A percentile compares a stretch with the other conserved stretches of the same genome.
Evolutionary conservation across 2,113 vertebrate genomes (phyloP).

Genomic region (Ailuropoda melanoleuca): DNA sequence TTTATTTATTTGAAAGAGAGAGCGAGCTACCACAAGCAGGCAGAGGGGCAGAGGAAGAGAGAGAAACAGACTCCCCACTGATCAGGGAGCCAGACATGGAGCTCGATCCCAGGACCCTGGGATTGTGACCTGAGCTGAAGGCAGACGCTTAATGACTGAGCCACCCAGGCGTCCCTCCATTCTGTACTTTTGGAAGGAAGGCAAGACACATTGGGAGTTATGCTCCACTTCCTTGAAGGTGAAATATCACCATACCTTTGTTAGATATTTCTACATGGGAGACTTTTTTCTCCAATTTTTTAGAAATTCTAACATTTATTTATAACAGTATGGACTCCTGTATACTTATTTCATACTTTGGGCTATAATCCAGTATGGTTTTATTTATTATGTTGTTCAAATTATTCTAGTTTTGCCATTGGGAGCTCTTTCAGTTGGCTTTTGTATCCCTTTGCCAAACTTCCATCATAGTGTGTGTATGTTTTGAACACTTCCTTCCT

Average conservation of each 20-base stretch:
- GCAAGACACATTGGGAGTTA: not conserved
- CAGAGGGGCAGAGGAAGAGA: not conserved
- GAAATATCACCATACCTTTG: not conserved
- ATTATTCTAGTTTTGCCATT: not conserved
- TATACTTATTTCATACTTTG: not conserved
- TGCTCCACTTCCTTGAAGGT: not conserved
- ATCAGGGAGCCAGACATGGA: not conserved
- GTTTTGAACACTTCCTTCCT: not conserved
- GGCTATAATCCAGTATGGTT: not conserved
- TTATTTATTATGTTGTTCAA: not conserved
- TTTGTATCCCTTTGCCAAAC: not conserved
- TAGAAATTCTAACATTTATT: not conserved
- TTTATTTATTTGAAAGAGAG: not conserved
- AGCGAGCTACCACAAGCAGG: not conserved
- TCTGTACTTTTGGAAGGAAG: not conserved
- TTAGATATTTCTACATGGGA: not conserved
- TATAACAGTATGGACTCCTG: not conserved
- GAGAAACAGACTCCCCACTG: not conserved
- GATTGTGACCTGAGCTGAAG: not conserved
- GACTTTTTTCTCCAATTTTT: not conserved
- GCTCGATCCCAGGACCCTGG: not conserved
- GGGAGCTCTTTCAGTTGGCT: not conserved
- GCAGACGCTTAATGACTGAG: not conserved
- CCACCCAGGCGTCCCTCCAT: not conserved
- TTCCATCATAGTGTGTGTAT: not conserved